Conservation (phyloP, 2,113 vertebrate species). For the Hiodon alosoides region DNA sequence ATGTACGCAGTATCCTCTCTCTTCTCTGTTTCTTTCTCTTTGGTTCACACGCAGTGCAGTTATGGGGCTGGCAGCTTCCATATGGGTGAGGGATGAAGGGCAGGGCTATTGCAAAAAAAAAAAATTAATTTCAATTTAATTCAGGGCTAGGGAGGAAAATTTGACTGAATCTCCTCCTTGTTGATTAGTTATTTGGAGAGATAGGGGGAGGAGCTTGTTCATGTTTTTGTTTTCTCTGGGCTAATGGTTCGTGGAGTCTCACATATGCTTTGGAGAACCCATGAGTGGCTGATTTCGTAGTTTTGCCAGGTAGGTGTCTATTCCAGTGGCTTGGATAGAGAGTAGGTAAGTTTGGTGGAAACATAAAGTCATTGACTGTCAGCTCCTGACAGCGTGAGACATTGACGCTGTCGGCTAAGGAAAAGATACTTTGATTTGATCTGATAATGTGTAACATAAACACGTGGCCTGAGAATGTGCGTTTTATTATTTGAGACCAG, state of each 20-base stretch:
- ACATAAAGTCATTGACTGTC: background rate
- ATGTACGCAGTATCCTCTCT: background rate
- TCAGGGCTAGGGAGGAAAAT: background rate
- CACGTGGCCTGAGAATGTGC: background rate
- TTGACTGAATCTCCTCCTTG: background rate
- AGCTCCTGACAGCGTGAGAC: background rate
- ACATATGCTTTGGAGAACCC: background rate
- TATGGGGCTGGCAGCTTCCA: background rate
- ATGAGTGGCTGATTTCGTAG: background rate
- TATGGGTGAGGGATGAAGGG: background rate
- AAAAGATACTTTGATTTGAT: background rate
- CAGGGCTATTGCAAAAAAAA: background rate
- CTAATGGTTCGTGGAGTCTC: background rate
- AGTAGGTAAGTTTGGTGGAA: background rate
- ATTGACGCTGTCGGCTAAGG: background rate
- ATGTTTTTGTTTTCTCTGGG: background rate
- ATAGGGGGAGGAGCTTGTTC: background rate
- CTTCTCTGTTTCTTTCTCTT: background rate
- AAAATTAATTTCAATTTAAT: background rate
- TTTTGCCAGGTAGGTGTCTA: constrained; percentile 14
- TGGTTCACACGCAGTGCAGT: background rate
- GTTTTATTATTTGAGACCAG: background rate
- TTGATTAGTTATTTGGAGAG: background rate
- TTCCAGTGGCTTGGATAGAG: background rate
- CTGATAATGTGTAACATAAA: background rate